Evolutionary conservation across 2,888 invertebrate genomes (phyloP).

Genomic region (Mesorhabditis sp.): DNA sequence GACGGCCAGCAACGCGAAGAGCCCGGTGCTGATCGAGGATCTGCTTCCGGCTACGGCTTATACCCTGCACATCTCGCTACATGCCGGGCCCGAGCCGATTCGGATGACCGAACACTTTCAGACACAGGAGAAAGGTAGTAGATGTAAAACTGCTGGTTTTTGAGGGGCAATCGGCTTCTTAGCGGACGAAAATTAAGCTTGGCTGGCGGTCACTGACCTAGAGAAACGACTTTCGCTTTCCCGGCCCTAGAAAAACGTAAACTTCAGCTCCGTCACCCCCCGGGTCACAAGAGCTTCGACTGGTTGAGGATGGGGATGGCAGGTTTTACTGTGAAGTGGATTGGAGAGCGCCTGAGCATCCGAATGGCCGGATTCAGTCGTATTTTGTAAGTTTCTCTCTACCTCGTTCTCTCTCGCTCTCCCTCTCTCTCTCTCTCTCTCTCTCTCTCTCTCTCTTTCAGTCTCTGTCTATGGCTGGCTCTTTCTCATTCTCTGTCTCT

Average conservation of each 20-base stretch:
- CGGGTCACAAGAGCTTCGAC: slow-evolving; percentile 43
- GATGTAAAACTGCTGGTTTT: neutral
- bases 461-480: too few relatives aligned
- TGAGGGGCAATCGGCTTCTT: too few relatives aligned
- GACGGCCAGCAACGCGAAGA: slow-evolving; percentile 26
- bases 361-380: slow-evolving; percentile 47
- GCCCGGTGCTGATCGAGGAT: slow-evolving; percentile 29
- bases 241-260: neutral
- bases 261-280: slow-evolving; percentile 48
- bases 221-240: too few relatives aligned
- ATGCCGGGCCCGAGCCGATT: slow-evolving; percentile 47
- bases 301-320: slow-evolving; percentile 33
- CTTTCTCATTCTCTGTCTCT: too few relatives aligned
- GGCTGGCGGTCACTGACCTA: too few relatives aligned
- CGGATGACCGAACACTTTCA: slow-evolving; percentile 48
- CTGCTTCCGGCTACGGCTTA: slow-evolving; percentile 47
- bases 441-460: too few relatives aligned
- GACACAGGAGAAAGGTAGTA: slow-evolving; percentile 45
- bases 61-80: slow-evolving; percentile 47
- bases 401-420: too few relatives aligned
- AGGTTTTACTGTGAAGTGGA: slow-evolving; percentile 51
- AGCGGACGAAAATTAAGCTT: too few relatives aligned
- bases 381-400: slow-evolving; percentile 39
- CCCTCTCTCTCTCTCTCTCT: too few relatives aligned
- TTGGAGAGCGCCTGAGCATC: slow-evolving; percentile 45